Percentiles rank a stretch among this genome's conserved stretches.
Evolutionary conservation across 2,113 vertebrate species (phyloP).

Genomic region (Rhizomys pruinosus): DNA sequence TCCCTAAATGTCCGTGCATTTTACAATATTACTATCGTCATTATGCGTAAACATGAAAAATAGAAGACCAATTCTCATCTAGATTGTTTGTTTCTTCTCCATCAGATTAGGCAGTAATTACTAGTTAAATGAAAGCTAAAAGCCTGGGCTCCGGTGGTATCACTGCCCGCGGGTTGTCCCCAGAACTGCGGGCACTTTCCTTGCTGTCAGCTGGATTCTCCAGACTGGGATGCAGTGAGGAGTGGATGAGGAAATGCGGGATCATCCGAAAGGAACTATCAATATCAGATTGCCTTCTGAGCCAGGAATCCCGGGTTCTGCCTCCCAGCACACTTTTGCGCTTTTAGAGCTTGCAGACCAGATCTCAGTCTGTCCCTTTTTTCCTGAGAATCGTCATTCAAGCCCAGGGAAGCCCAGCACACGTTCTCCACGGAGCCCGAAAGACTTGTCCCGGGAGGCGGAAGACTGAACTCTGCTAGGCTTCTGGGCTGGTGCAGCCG

Average conservation of each 20-base stretch:
- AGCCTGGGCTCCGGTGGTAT: accelerated
- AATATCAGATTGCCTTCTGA: too few species aligned
- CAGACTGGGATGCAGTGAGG: too few species aligned
- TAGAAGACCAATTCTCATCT: not conserved
- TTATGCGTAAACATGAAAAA: not conserved
- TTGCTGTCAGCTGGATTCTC: too few species aligned
- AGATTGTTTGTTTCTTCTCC: not conserved
- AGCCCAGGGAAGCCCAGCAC: not conserved
- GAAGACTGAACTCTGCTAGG: not conserved
- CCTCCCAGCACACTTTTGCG: not conserved
- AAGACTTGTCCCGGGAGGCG: not conserved
- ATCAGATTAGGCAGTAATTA: not conserved
- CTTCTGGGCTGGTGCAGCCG: too few species aligned
- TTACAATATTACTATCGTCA: not conserved
- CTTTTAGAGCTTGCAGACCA: not conserved
- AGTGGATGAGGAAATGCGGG: too few species aligned
- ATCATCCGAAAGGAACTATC: too few species aligned
- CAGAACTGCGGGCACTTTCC: accelerated
- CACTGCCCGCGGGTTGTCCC: accelerated
- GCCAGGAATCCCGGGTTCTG: too few species aligned
- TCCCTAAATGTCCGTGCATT: not conserved
- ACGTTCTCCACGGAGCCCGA: too few species aligned
- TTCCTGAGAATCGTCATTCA: not conserved
- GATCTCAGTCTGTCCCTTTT: not conserved
- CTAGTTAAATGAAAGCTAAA: not conserved